Conservation (phyloP, 2,888 invertebrate genomes). For the Endomychus coccineus region DNA sequence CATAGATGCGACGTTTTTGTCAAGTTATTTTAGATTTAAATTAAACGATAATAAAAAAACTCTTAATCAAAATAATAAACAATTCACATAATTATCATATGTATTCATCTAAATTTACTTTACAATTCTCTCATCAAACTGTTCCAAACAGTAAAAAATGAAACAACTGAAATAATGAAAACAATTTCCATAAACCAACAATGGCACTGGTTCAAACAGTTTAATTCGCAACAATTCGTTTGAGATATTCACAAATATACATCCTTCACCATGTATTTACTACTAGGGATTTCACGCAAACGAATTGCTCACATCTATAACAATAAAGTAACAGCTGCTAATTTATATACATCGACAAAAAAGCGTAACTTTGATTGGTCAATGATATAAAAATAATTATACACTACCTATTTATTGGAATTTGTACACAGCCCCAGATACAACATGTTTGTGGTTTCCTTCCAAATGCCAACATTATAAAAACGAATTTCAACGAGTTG, state of each 20-base stretch:
- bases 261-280: slow-evolving; percentile 42
- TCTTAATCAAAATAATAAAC: slow-evolving; percentile 19
- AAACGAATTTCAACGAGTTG: too few relatives aligned
- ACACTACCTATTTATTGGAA: too few relatives aligned
- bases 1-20: slow-evolving; percentile 17
- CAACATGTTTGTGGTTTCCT: too few relatives aligned
- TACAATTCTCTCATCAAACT: slow-evolving; percentile 38
- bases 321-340: slow-evolving; percentile 44
- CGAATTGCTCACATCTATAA: slow-evolving; percentile 35
- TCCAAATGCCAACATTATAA: too few relatives aligned
- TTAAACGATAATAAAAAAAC: slow-evolving; percentile 17
- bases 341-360: slow-evolving; percentile 45
- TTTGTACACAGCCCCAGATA: too few relatives aligned
- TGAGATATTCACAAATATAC: slow-evolving; percentile 44
- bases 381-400: slow-evolving; percentile 46
- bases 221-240: slow-evolving; percentile 31
- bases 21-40: slow-evolving; percentile 15
- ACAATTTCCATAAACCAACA: slow-evolving; percentile 20
- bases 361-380: slow-evolving; percentile 46
- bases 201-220: slow-evolving; percentile 31
- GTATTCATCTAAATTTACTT: slow-evolving; percentile 35
- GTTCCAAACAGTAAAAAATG: slow-evolving; percentile 33
- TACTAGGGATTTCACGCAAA: slow-evolving; percentile 39
- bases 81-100: slow-evolving; percentile 25
- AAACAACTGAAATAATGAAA: slow-evolving; percentile 19